phyloP scores from a whole-genome alignment of 2,113 vertebrate species.

The Hippoglossus stenolepis region DNA sequence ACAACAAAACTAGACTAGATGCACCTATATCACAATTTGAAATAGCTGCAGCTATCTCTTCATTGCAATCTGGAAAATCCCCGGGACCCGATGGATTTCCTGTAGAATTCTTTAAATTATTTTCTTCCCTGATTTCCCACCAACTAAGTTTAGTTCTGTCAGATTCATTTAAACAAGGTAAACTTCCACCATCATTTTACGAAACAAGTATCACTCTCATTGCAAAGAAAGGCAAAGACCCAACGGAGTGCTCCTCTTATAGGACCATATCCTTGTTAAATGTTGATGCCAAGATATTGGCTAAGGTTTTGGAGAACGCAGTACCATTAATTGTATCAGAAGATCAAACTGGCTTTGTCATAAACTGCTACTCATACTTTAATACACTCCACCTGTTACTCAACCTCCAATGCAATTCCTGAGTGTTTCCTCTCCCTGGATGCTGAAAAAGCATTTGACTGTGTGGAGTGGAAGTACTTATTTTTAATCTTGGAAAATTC shows the following conservation, averaged over 20 bases:
- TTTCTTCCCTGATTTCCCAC: neutral
- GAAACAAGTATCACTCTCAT: neutral
- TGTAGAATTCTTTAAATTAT: neutral
- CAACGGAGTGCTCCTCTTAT: neutral
- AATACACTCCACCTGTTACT: neutral
- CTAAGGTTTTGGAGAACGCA: neutral
- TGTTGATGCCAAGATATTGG: neutral
- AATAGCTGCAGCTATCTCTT: neutral
- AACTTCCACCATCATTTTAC: neutral
- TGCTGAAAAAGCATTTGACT: neutral
- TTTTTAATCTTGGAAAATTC: neutral
- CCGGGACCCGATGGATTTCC: neutral
- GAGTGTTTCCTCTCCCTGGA: neutral
- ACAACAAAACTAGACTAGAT: neutral
- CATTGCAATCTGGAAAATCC: neutral
- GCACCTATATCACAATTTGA: neutral
- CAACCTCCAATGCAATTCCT: neutral
- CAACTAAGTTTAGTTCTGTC: neutral
- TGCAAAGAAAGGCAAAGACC: neutral
- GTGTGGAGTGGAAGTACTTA: neutral
- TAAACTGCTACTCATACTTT: neutral
- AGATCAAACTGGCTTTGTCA: neutral
- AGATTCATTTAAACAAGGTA: neutral
- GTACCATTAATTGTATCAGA: neutral
- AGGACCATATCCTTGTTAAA: conserved; percentile 18